Percentiles rank a stretch among this genome's conserved stretches.
Evolutionary conservation across 2,113 vertebrate species (phyloP).

Genomic region (Leiothrix lutea): DNA sequence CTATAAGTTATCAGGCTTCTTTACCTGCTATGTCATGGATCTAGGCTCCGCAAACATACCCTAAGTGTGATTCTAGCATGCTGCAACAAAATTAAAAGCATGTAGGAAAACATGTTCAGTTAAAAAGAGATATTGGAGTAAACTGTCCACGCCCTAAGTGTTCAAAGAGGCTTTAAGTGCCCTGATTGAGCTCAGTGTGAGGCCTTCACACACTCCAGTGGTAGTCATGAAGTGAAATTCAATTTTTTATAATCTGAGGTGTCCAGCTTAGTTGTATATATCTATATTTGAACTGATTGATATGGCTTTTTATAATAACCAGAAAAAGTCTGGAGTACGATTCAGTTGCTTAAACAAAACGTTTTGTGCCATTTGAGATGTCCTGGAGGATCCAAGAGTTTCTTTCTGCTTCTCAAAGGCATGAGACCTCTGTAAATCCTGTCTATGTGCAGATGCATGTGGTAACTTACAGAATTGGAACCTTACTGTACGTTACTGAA

Average conservation of each 20-base stretch:
- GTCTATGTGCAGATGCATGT: neutral
- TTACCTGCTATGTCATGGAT: neutral
- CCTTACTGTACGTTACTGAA: neutral
- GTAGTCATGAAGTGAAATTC: neutral
- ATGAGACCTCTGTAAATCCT: neutral
- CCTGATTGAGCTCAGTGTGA: neutral
- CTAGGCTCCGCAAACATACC: neutral
- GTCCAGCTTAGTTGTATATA: neutral
- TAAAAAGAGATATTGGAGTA: neutral
- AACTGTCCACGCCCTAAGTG: neutral
- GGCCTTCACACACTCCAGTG: neutral
- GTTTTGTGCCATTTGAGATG: neutral
- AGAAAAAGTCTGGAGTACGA: neutral
- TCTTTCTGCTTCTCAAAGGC: neutral
- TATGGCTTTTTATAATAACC: neutral
- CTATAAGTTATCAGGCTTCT: neutral
- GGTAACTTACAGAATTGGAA: neutral
- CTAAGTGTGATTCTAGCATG: neutral
- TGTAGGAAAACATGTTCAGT: neutral
- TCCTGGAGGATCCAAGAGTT: neutral
- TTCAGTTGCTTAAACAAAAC: neutral
- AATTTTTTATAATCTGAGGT: neutral
- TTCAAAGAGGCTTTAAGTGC: neutral
- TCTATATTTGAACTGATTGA: neutral
- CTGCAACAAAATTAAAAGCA: neutral